These are phyloP conservation scores for Seriola quinqueradiata DNA, from an alignment of 2,113 vertebrate species.

Conservation along the genomic window DNA sequence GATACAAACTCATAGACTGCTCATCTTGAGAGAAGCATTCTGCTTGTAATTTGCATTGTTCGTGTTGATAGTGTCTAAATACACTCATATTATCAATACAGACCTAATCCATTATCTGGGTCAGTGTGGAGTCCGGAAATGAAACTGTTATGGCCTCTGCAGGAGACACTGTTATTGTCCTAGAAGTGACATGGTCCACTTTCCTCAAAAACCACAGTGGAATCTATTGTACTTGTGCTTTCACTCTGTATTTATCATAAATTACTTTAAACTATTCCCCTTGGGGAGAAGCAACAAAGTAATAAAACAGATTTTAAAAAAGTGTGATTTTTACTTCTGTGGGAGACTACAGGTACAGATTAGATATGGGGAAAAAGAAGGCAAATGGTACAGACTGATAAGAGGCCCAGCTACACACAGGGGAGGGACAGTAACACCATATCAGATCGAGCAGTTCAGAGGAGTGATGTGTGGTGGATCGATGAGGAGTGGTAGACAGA, in stretches of 20 bases:
- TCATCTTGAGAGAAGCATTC: background rate
- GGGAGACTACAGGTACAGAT: background rate
- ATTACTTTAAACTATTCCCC: background rate
- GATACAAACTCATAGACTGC: no score
- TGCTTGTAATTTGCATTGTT: background rate
- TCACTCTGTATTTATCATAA: background rate
- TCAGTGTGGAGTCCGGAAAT: background rate
- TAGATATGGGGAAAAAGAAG: background rate
- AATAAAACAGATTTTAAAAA: background rate
- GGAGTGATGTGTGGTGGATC: constrained; percentile 25
- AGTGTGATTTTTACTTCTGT: background rate
- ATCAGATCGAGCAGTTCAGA: constrained; percentile 31
- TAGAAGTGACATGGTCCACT: background rate
- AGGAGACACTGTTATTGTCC: background rate
- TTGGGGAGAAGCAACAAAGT: background rate
- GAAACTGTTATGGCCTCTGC: background rate
- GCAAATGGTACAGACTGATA: constrained; percentile 5
- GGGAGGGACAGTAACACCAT: background rate
- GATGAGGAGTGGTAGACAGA: constrained; percentile 22
- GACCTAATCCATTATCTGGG: background rate
- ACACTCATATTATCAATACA: background rate
- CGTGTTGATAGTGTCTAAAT: background rate
- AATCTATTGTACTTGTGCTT: background rate
- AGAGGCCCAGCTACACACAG: background rate
- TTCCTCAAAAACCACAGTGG: background rate